Evolutionary conservation across 2,113 vertebrate species (phyloP).

Genomic region (Pipra filicauda): DNA sequence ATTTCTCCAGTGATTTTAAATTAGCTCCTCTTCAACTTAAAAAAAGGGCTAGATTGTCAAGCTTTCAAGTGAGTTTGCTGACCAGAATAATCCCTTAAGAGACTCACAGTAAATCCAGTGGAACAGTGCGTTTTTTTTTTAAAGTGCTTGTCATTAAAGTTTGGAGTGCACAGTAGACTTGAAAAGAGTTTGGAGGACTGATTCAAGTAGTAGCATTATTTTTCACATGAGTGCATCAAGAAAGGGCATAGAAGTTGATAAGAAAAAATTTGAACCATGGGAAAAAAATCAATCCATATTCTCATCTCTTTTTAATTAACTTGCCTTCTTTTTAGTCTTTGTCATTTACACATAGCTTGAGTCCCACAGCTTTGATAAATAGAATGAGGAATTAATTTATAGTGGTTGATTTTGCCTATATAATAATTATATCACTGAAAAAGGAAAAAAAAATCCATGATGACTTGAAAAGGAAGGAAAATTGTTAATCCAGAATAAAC

Average conservation of each 20-base stretch:
- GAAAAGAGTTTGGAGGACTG: slow-evolving; percentile 10
- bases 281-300: not conserved
- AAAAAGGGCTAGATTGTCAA: not conserved
- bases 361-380: not conserved
- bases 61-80: slow-evolving; percentile 27
- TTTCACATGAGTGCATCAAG: not conserved
- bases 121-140: slow-evolving; percentile 30
- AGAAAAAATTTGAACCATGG: not conserved
- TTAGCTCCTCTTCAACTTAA: slow-evolving; percentile 17
- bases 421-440: not conserved
- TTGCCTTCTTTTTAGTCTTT: not conserved
- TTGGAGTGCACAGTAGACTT: slow-evolving; percentile 15
- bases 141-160: not conserved
- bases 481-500: not conserved
- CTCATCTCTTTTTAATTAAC: slow-evolving; percentile 40
- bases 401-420: not conserved
- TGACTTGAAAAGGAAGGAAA: not conserved
- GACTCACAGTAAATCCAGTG: slow-evolving; percentile 10
- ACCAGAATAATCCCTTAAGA: slow-evolving; percentile 38
- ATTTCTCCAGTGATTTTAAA: slow-evolving; percentile 30
- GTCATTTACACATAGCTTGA: not conserved
- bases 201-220: slow-evolving; percentile 29
- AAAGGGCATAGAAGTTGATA: not conserved
- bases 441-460: not conserved
- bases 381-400: not conserved